These are phyloP conservation scores for Cremastinae sp. DNA, from an alignment of 2,888 invertebrate species.

Conservation along the genomic window DNA sequence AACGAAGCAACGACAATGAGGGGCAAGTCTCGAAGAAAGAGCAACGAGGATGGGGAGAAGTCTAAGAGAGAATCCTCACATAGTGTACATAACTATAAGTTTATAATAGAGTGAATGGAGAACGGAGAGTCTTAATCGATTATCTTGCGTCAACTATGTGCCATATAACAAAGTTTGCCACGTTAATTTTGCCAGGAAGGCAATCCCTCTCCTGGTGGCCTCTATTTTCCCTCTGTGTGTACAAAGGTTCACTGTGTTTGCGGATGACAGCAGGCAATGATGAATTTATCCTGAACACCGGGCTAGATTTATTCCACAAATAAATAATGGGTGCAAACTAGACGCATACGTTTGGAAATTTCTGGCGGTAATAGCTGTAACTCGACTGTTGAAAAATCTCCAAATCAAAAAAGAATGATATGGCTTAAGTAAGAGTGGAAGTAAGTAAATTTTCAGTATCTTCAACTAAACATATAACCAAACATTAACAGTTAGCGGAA, in stretches of 20 bases:
- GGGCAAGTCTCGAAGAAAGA: neutral
- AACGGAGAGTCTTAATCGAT: slow-evolving; percentile 56
- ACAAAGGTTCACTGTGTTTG: no score
- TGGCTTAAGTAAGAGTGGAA: no score
- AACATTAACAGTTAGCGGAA: no score
- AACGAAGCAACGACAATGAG: neutral
- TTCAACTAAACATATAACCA: no score
- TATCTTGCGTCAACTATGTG: slow-evolving; percentile 53
- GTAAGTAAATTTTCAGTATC: no score
- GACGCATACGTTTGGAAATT: no score
- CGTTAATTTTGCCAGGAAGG: slow-evolving; percentile 46
- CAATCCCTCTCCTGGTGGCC: neutral
- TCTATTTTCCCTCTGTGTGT: no score
- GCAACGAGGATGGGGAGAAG: slow-evolving; percentile 19
- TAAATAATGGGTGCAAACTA: slow-evolving; percentile 21
- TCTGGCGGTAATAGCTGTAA: no score
- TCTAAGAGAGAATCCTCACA: neutral
- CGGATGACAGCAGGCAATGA: no score
- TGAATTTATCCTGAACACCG: no score
- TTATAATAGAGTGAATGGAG: slow-evolving; percentile 28
- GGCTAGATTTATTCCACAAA: neutral
- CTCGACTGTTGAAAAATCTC: no score
- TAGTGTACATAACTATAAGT: slow-evolving; percentile 31
- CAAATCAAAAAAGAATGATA: no score
- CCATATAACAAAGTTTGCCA: slow-evolving; percentile 54